Base-by-base conservation (phyloP, 2,113 vertebrate species). In the Podarcis muralis region DNA sequence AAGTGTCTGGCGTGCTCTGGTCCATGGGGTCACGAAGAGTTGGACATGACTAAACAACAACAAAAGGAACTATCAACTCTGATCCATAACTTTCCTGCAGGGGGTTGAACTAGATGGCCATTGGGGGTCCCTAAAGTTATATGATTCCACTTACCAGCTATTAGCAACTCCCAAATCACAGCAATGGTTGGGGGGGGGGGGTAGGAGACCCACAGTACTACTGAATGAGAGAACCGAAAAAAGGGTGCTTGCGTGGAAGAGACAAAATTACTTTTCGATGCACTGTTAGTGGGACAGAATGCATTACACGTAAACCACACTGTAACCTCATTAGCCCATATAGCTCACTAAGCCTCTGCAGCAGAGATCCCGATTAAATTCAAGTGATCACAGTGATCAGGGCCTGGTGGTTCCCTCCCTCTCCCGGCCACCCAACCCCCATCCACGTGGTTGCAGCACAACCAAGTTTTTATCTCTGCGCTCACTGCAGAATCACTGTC, bases 331-430 rank as follows among this genome's bases (percentile, higher is more conserved):
- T 15, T 18, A 20, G 57, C 0, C 7, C 82, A 57, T 76, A 84
- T 69, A 87, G n/a, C 74, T 81, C 81, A 11, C 81, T 86, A 43
- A 25, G 27, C 83, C 80, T 90, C 85, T 30, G 0, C 74, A 32
- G 89, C 1, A 23, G 90, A 88, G 53, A 15, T 57, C 75, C 79
- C 65, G 74, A 84, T 89, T 22, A 18, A 87, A 23, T 35, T 86
- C 77, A 57, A 37, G 30, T 57, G 83, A 85, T 85, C 53, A 82
- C 81, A 37, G 30, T 57, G 83, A 85, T 85, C 53, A 82, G 77
- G 59, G 59, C 30, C 66, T 27, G 79, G 75, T 40, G 30, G 48
- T 48, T 48, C 9, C 48, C 48, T n/a, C 40, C 48, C 25, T 20
- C 68, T 32, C 62, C 7, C 5, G 18, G 1, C 9, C n/a, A 53